Evolutionary conservation across 2,797 vertebrate genomes (phyloP).

Genomic region (Eremophila alpestris): DNA sequence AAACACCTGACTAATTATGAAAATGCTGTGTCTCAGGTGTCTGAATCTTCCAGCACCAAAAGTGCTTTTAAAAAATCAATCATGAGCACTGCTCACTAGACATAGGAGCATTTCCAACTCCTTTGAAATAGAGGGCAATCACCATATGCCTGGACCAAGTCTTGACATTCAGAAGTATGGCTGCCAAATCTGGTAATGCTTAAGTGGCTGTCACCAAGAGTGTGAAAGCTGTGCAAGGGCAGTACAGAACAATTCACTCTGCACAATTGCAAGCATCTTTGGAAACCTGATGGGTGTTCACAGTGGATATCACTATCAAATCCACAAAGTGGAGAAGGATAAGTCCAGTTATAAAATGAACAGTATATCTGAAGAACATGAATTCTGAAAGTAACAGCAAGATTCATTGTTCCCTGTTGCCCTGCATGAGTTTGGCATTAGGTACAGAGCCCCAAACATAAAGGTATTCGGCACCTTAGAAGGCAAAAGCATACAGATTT

Average conservation of each 20-base stretch:
- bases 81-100: not conserved
- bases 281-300: not conserved
- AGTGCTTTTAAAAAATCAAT: not conserved
- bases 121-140: not conserved
- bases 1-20: not conserved
- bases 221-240: not conserved
- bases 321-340: not conserved
- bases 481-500: rapidly evolving
- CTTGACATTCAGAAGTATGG: not conserved
- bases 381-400: not conserved
- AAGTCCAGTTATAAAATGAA: not conserved
- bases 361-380: not conserved
- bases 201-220: not conserved
- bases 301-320: not conserved
- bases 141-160: not conserved
- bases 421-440: not conserved
- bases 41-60: not conserved
- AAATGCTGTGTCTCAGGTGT: not conserved
- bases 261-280: not conserved
- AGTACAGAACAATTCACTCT: not conserved
- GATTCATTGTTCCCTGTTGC: not conserved
- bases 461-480: not conserved
- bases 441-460: not conserved
- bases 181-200: not conserved
- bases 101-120: not conserved